Evolutionary conservation across 2,888 invertebrate genomes (phyloP).

Genomic region (Harmothoe impar): DNA sequence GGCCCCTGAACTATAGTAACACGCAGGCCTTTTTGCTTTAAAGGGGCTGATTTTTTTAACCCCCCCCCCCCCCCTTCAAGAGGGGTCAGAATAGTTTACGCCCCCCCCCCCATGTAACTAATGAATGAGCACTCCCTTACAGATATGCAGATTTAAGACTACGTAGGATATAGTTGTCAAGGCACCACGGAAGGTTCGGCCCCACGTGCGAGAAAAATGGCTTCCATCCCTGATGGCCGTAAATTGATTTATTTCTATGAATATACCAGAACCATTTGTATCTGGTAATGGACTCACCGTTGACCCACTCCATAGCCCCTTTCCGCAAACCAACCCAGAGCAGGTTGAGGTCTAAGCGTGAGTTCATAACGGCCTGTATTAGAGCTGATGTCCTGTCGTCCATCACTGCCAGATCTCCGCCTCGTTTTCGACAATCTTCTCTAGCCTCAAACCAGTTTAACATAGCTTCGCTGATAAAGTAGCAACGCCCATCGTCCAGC

Average conservation of each 20-base stretch:
- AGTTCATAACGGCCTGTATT: not conserved
- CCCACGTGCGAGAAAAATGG: too few species aligned
- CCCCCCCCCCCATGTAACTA: too few species aligned
- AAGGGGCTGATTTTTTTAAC: too few species aligned
- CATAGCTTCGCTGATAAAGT: conserved; percentile 36
- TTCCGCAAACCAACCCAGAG: conserved; percentile 39
- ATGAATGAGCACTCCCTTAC: too few species aligned
- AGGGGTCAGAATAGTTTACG: too few species aligned
- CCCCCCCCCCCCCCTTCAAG: too few species aligned
- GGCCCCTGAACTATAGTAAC: too few species aligned
- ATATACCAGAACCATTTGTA: too few species aligned
- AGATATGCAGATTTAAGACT: not conserved
- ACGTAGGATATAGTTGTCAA: too few species aligned
- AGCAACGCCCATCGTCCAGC: not conserved
- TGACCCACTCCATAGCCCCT: not conserved
- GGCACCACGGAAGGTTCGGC: too few species aligned
- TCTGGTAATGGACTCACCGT: conserved; percentile 8
- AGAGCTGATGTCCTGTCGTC: not conserved
- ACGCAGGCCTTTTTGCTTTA: too few species aligned
- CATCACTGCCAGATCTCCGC: conserved; percentile 25
- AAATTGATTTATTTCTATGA: not conserved
- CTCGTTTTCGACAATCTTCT: conserved; percentile 29
- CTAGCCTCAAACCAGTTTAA: conserved; percentile 53
- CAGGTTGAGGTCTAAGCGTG: not conserved
- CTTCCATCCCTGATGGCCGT: too few species aligned